phyloP scores from a whole-genome alignment of 2,113 vertebrate species.

The Phasianus colchicus region DNA sequence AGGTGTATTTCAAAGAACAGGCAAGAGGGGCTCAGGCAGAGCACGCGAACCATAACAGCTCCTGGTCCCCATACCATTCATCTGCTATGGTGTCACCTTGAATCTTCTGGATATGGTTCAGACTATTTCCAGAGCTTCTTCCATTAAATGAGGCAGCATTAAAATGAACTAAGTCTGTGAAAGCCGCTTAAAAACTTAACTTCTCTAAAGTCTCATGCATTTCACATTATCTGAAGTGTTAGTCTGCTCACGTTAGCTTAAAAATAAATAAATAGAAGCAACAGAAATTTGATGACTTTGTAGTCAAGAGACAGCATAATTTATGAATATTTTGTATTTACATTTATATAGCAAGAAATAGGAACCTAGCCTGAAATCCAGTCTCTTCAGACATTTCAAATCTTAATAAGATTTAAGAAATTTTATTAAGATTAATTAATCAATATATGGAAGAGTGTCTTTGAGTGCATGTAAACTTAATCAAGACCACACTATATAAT shows the following conservation, averaged over 20 bases:
- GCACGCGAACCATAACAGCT: not conserved
- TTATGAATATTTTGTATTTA: not conserved
- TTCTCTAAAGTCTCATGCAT: not conserved
- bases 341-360: not conserved
- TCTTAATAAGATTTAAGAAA: not conserved
- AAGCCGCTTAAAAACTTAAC: conserved; percentile 17
- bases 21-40: not conserved
- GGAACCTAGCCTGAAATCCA: not conserved
- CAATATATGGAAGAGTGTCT: not conserved
- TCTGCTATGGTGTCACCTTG: not conserved
- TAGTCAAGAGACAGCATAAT: not conserved
- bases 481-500: not conserved
- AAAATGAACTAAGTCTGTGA: not conserved
- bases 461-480: not conserved
- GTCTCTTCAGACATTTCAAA: not conserved
- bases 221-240: conserved; percentile 9
- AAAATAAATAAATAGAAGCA: conserved; percentile 20
- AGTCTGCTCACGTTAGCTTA: not conserved
- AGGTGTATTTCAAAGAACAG: not conserved
- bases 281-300: not conserved
- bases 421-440: not conserved
- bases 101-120: not conserved
- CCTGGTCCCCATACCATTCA: not conserved
- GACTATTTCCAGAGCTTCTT: not conserved
- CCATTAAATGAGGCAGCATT: not conserved